A percentile compares a stretch with the other conserved stretches of the same genome.
Evolutionary conservation across 1,140 invertebrate species (phyloP).

Genomic region (Ladona fulva): DNA sequence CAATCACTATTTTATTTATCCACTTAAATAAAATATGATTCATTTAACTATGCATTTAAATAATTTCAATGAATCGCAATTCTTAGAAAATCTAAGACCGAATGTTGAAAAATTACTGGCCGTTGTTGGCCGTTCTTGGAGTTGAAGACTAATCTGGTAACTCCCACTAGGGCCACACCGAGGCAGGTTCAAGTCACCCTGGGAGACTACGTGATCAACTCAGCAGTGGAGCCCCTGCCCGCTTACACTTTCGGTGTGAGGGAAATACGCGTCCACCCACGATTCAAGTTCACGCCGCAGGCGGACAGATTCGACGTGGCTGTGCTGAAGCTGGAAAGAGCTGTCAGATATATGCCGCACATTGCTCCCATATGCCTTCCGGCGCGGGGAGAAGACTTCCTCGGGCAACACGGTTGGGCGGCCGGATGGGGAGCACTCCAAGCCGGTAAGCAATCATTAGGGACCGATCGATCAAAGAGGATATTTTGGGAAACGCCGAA

Average conservation of each 20-base stretch:
- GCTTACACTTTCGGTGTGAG: slow-evolving; percentile 84
- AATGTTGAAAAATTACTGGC: no score
- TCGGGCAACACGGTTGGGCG: slow-evolving; percentile 84
- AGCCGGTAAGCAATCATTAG: slow-evolving; percentile 51
- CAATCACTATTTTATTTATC: no score
- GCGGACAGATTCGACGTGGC: slow-evolving; percentile 83
- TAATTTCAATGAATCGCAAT: no score
- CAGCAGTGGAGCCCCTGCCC: slow-evolving; percentile 77
- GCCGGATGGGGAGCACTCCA: slow-evolving; percentile 91
- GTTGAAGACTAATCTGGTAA: no score
- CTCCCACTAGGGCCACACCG: slow-evolving; percentile 57
- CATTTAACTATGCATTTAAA: no score
- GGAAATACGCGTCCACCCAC: slow-evolving; percentile 82
- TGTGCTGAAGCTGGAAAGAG: slow-evolving; percentile 75
- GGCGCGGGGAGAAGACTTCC: slow-evolving; percentile 78
- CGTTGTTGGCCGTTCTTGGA: no score
- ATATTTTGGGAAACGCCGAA: no score
- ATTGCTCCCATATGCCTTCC: slow-evolving; percentile 89
- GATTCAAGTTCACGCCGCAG: slow-evolving; percentile 91
- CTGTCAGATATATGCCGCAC: slow-evolving; percentile 82
- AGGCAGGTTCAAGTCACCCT: slow-evolving; percentile 84
- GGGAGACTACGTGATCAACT: slow-evolving; percentile 90
- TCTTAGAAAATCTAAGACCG: no score
- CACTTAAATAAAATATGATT: no score
- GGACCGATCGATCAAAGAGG: no score